These are phyloP conservation scores for Deilephila porcellus DNA, from an alignment of 2,888 invertebrate species.

Conservation along the genomic window DNA sequence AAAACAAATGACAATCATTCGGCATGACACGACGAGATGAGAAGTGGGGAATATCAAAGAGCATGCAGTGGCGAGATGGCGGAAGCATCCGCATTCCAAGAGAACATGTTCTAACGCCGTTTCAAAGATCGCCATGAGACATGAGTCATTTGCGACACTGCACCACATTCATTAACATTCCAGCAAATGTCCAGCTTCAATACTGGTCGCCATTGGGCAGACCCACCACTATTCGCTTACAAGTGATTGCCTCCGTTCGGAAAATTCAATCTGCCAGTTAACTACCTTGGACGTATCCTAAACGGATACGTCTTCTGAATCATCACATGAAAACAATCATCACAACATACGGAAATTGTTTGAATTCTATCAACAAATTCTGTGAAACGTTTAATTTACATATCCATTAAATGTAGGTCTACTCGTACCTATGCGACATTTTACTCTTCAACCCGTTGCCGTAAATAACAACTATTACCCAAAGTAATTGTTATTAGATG, in stretches of 20 bases:
- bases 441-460: neutral
- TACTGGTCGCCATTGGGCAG: constrained; percentile 57
- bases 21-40: constrained; percentile 36
- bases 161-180: constrained; percentile 76
- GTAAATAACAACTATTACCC: neutral
- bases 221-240: constrained; percentile 44
- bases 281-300: constrained; percentile 49
- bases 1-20: constrained; percentile 23
- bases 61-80: constrained; percentile 65
- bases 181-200: constrained; percentile 55
- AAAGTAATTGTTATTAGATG: neutral
- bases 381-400: constrained; percentile 6
- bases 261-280: constrained; percentile 57
- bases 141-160: constrained; percentile 77
- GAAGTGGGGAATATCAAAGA: constrained; percentile 45
- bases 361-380: constrained; percentile 38
- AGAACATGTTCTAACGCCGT: constrained; percentile 69
- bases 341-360: constrained; percentile 55
- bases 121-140: constrained; percentile 64
- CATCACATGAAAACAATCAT: constrained; percentile 54
- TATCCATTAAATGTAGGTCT: neutral
- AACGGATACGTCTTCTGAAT: constrained; percentile 52
- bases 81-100: constrained; percentile 78
- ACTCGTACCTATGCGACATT: neutral
- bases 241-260: constrained; percentile 55